These are phyloP conservation scores for Agapornis canus DNA, from an alignment of 2,797 vertebrate species.

Conservation along the genomic window DNA sequence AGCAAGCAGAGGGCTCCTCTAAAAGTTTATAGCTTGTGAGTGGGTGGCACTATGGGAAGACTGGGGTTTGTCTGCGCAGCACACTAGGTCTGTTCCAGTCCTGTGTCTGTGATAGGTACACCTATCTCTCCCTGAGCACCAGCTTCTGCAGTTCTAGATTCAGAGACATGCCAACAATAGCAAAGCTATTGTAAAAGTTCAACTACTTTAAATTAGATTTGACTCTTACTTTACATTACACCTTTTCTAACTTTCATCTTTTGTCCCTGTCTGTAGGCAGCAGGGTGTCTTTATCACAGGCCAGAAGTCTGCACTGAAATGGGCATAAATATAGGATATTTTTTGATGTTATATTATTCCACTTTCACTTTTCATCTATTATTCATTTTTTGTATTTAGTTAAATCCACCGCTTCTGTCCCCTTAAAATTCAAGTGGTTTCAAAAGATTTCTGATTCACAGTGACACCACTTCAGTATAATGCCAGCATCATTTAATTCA, in stretches of 20 bases:
- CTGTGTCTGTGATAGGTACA: background rate
- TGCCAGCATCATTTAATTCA: background rate
- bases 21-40: background rate
- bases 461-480: background rate
- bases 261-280: background rate
- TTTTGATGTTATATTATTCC: background rate
- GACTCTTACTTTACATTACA: background rate
- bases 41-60: rapidly evolving
- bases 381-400: background rate
- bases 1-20: background rate
- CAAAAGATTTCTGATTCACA: background rate
- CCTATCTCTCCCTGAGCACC: background rate
- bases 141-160: background rate
- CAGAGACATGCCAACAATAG: background rate
- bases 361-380: background rate
- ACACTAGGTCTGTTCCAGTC: background rate
- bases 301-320: background rate
- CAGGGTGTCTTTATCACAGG: background rate
- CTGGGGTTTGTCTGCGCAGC: background rate
- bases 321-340: background rate
- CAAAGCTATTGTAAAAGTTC: background rate
- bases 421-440: background rate
- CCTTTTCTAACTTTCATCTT: background rate
- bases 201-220: background rate
- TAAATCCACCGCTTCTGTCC: background rate